Conservation (phyloP, 2,888 invertebrate genomes). For the Polydrusus cervinus region DNA sequence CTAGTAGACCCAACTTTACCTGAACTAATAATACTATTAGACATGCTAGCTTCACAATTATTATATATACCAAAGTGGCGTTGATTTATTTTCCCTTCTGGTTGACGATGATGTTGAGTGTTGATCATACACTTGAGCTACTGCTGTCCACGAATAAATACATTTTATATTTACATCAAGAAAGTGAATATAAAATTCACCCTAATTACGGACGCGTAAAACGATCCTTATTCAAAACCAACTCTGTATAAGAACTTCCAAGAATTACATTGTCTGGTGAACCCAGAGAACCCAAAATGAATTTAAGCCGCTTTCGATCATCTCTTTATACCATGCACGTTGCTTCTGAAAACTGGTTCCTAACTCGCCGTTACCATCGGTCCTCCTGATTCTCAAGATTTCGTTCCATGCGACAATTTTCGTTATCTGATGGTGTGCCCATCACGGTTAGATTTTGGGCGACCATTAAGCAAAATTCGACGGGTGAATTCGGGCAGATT, state of each 20-base stretch:
- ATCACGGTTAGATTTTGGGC: conserved; percentile 27
- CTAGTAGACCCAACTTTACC: no score
- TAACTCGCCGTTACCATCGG: conserved; percentile 23
- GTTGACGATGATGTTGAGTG: no score
- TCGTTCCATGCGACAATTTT: conserved; percentile 42
- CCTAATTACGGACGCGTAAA: not conserved
- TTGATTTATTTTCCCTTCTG: no score
- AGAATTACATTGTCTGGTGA: conserved; percentile 21
- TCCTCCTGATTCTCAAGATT: conserved; percentile 37
- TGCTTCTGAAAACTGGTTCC: conserved; percentile 50
- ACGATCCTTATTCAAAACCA: conserved; percentile 8
- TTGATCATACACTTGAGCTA: no score
- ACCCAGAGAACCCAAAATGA: conserved; percentile 14
- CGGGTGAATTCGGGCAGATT: not conserved
- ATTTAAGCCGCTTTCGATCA: conserved; percentile 41
- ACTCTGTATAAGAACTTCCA: not conserved
- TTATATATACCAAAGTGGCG: no score
- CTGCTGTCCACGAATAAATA: no score
- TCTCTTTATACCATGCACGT: conserved; percentile 38
- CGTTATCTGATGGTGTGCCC: conserved; percentile 31
- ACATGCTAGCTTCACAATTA: no score
- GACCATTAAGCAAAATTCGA: conserved; percentile 3
- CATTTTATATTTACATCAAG: no score
- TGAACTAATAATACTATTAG: no score
- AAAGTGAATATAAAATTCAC: not conserved